Evolutionary conservation across 2,888 invertebrate genomes (phyloP).

Genomic region (Abrostola tripartita): DNA sequence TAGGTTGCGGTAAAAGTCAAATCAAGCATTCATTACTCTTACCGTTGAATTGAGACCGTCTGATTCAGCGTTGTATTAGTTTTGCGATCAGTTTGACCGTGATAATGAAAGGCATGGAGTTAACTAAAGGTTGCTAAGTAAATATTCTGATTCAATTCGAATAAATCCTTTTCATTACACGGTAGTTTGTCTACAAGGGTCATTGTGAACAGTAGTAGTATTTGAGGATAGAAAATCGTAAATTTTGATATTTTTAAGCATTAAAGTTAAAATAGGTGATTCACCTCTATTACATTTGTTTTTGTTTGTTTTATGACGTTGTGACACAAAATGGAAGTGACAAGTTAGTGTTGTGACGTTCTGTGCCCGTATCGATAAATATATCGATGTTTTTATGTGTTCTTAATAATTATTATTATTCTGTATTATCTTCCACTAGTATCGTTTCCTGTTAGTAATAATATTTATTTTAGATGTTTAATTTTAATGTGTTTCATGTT

Average conservation of each 20-base stretch:
- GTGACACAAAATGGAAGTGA: constrained; percentile 44
- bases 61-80: no score
- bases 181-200: constrained; percentile 3
- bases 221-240: constrained; percentile 27
- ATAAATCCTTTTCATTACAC: neutral
- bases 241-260: constrained; percentile 50
- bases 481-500: constrained; percentile 13
- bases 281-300: constrained; percentile 38
- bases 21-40: no score
- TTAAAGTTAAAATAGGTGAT: constrained; percentile 40
- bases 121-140: no score
- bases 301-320: constrained; percentile 36
- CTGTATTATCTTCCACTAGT: constrained; percentile 18
- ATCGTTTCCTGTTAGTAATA: constrained; percentile 33
- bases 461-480: constrained; percentile 45
- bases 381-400: constrained; percentile 26
- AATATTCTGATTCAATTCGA: no score
- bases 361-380: constrained; percentile 34
- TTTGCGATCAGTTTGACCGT: no score
- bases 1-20: no score
- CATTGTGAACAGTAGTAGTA: constrained; percentile 29
- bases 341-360: constrained; percentile 39
- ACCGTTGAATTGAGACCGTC: no score
- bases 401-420: constrained; percentile 28
- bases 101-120: no score